Evolutionary conservation across 2,113 vertebrate species (phyloP), one percentile per base, ranked within the genome.

Genomic region (Brachirus orientalis): DNA sequence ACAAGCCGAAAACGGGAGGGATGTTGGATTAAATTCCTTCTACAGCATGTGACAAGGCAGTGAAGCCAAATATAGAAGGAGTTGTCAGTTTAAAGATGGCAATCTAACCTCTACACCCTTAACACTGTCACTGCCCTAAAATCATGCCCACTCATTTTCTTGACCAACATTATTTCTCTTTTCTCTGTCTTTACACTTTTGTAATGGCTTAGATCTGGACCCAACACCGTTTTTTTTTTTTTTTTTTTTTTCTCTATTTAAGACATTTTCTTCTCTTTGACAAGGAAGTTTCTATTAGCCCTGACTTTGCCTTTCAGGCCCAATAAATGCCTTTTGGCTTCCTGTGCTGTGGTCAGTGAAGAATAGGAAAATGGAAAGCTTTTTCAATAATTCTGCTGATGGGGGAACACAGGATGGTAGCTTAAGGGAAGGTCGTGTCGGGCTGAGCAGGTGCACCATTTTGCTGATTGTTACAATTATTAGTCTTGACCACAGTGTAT

Each of bases 61-160:
- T 77, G 70, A 36, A 52, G 72, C 79, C 80, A 85, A 86, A 89
- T 85, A 87, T 90, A 89, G 78, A 81, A 55, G 73, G 73, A 86
- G 81, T 63, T 77, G 80, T 83, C 85, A 58, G 77, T 86, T 82
- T 74, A 55, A 72, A 62, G 67, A 79, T 72, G 75, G 71, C 79
- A 71, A 33, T 37, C 71, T 22, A 53, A 82, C 28, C 65, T 70
- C 64, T 64, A 48, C 47, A 35, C 41, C 3, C 41, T 0, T 13
- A 48, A 19, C 18, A 7, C 52, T n/a, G n/a, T n/a, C 52, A 47
- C 68, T 43, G 18, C 14, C 44, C 19, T 17, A 58, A 35, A 78
- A 84, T 78, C n/a, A 37, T 47, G 51, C 76, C 53, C 18, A 68
- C 52, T 80, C 70, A 77, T 80, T 90, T 73, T 46, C n/a, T n/a